These are phyloP conservation scores for Aptenodytes forsteri DNA, from an alignment of 2,113 vertebrate genomes.

Conservation along the genomic window DNA sequence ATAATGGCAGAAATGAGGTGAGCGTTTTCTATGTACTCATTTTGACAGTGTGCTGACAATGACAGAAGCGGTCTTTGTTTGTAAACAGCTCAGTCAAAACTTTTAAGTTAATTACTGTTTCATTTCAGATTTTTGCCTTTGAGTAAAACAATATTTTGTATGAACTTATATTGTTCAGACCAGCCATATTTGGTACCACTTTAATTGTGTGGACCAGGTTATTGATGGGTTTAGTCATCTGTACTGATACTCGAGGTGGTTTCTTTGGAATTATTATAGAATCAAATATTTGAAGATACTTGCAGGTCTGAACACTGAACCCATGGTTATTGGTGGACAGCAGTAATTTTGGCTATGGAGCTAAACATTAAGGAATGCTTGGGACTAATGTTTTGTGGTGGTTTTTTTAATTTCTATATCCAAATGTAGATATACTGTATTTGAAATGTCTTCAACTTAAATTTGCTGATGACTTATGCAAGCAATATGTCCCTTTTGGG, in stretches of 20 bases:
- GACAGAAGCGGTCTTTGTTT: not conserved
- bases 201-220: not conserved
- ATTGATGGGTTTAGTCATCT: not conserved
- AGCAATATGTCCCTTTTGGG: not conserved
- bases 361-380: not conserved
- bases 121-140: not conserved
- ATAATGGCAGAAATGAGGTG: conserved; percentile 50
- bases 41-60: not conserved
- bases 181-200: not conserved
- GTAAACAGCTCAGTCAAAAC: not conserved
- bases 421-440: not conserved
- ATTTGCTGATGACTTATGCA: not conserved
- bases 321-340: not conserved
- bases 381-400: not conserved
- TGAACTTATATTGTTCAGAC: not conserved
- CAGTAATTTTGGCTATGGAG: not conserved
- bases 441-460: not conserved
- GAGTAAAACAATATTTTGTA: not conserved
- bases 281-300: not conserved
- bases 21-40: not conserved
- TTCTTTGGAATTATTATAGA: not conserved
- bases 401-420: not conserved
- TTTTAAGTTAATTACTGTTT: not conserved
- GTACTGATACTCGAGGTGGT: not conserved
- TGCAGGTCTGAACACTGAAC: not conserved